Conservation (phyloP, 2,113 vertebrate species). For the Toxotes jaculatrix region DNA sequence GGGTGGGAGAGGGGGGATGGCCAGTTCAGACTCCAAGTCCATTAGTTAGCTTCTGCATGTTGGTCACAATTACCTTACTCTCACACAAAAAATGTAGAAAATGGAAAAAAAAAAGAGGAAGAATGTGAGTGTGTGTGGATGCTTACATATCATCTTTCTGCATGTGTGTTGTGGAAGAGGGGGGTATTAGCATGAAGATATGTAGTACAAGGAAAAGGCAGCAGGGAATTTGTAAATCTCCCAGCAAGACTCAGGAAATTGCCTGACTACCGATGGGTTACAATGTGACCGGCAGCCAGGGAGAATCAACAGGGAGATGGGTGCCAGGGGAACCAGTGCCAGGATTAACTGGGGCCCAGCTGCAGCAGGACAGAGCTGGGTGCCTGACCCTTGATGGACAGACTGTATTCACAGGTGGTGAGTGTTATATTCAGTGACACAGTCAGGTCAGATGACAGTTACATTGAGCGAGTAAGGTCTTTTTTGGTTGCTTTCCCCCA, state of each 20-base stretch:
- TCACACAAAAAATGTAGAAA: constrained; percentile 16
- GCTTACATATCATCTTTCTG: constrained; percentile 14
- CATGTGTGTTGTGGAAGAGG: neutral
- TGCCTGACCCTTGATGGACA: neutral
- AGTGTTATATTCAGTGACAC: constrained; percentile 16
- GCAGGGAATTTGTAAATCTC: constrained; percentile 42
- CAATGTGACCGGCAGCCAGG: constrained; percentile 34
- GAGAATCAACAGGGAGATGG: constrained; percentile 12
- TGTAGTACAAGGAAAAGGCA: constrained; percentile 41
- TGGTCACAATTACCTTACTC: neutral
- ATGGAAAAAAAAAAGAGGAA: neutral
- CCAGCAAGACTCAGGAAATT: constrained; percentile 49
- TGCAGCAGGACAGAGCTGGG: constrained; percentile 21
- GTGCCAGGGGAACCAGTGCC: constrained; percentile 42
- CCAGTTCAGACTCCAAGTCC: constrained; percentile 2
- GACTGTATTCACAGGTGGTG: constrained; percentile 8
- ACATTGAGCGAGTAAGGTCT: neutral
- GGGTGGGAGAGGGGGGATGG: neutral
- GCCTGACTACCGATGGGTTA: constrained; percentile 48
- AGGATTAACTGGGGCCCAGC: constrained; percentile 33
- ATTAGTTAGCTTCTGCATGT: constrained; percentile 17
- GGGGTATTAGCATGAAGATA: constrained; percentile 23
- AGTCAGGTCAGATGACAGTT: constrained; percentile 11
- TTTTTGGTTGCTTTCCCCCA: neutral
- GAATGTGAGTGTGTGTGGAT: neutral